These are phyloP conservation scores for Glareola pratincola DNA, from an alignment of 2,113 vertebrate species.

Conservation along the genomic window DNA sequence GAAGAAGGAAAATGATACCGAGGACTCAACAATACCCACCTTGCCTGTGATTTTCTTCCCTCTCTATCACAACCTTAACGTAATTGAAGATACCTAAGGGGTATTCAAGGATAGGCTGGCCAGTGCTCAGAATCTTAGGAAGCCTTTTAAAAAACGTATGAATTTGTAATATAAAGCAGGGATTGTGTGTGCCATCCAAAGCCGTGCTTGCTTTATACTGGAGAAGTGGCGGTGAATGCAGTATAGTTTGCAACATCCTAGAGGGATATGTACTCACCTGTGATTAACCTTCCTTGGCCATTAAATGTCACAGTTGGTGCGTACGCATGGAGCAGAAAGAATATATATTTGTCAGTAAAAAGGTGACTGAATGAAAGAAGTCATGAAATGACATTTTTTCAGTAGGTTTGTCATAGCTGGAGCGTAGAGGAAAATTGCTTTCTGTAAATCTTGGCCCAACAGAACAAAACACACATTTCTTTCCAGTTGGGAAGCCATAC, in stretches of 20 bases:
- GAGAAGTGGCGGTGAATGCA: neutral
- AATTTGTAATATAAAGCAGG: conserved; percentile 22
- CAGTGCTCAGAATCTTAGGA: neutral
- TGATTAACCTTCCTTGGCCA: conserved; percentile 70
- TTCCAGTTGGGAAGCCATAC: conserved; percentile 76
- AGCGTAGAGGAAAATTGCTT: conserved; percentile 78
- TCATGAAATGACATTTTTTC: conserved; percentile 78
- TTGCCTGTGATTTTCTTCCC: neutral
- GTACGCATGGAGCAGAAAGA: conserved; percentile 41
- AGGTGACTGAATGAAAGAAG: conserved; percentile 72
- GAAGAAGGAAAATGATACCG: neutral
- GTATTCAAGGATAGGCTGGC: neutral
- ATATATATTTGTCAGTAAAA: conserved; percentile 70
- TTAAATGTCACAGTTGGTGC: conserved; percentile 73
- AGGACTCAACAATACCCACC: neutral
- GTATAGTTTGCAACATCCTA: conserved; percentile 8
- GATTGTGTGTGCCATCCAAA: neutral
- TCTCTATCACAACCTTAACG: neutral
- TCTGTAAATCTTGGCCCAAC: conserved; percentile 78
- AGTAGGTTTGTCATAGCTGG: conserved; percentile 73
- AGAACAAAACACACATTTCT: conserved; percentile 79
- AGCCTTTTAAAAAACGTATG: conserved; percentile 31
- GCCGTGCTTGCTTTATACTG: neutral
- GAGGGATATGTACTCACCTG: conserved; percentile 41
- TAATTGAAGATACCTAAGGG: neutral